phyloP scores from a whole-genome alignment of 37 sponge, comb jelly and placozoan genomes.

The Halisarca cf. caerulea region DNA sequence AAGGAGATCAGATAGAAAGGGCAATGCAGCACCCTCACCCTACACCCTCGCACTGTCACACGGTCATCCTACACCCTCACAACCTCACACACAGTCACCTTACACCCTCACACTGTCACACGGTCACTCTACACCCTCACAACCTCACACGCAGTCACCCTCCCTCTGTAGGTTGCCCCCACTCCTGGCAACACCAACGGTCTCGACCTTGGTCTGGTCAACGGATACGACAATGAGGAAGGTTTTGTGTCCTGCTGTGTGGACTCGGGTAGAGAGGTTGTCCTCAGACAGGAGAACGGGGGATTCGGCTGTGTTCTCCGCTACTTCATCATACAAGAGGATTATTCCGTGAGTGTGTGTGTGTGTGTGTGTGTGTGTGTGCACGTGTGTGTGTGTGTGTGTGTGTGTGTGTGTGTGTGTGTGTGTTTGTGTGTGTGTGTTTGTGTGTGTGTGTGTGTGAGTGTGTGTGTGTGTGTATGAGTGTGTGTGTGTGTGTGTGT shows the following conservation, averaged over 20 bases:
- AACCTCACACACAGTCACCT: too few species aligned
- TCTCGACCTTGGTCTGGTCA: too few species aligned
- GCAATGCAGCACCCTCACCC: too few species aligned
- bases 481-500: background rate
- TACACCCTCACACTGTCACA: too few species aligned
- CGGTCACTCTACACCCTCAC: too few species aligned
- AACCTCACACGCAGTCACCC: too few species aligned
- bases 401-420: background rate
- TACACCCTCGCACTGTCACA: too few species aligned
- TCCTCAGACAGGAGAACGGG: conserved; percentile 29
- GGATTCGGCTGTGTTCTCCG: conserved; percentile 59
- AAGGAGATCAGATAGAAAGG: too few species aligned
- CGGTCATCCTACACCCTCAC: too few species aligned
- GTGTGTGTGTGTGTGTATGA: background rate
- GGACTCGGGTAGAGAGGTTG: conserved; percentile 38
- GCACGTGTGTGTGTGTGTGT: conserved; percentile 2
- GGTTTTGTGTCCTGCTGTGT: background rate
- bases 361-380: background rate
- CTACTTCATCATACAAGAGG: conserved; percentile 58
- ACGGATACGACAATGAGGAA: too few species aligned
- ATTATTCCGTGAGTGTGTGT: conserved; percentile 41
- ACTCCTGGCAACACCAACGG: too few species aligned
- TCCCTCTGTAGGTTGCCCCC: too few species aligned
- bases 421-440: background rate
- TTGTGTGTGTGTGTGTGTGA: background rate